Evolutionary conservation across 2,888 invertebrate species (phyloP).

Genomic region (Hemistola chrysoprasaria): DNA sequence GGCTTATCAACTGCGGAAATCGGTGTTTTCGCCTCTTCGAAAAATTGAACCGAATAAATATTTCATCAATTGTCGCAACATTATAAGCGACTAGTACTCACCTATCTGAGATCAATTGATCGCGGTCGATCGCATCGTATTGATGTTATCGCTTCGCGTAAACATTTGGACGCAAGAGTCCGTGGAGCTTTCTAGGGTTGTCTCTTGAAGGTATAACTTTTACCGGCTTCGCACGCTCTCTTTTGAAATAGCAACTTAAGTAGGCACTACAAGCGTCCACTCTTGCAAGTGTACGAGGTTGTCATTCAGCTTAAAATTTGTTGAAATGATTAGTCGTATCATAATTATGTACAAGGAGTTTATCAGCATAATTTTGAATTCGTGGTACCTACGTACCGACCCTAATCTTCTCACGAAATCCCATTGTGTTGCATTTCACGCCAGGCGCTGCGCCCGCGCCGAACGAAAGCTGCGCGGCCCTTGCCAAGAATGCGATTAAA

Average conservation of each 20-base stretch:
- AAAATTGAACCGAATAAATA: constrained; percentile 29
- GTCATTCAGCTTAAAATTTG: too few relatives aligned
- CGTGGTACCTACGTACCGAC: constrained; percentile 25
- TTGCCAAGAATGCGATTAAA: constrained; percentile 51
- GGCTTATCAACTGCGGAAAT: constrained; percentile 15
- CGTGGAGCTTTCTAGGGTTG: constrained; percentile 33
- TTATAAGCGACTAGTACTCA: constrained; percentile 5
- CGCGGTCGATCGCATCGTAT: constrained; percentile 49
- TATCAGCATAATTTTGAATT: too few relatives aligned
- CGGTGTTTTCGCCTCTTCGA: constrained; percentile 7
- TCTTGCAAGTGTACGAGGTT: too few relatives aligned
- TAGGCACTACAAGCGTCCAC: too few relatives aligned
- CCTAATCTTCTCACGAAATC: constrained; percentile 48
- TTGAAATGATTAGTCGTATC: too few relatives aligned
- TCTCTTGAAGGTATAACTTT: not conserved
- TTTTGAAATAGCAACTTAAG: too few relatives aligned
- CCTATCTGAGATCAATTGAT: constrained; percentile 44
- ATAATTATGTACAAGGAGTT: too few relatives aligned
- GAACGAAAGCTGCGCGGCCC: constrained; percentile 46
- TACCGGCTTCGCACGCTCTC: too few relatives aligned
- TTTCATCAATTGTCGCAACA: constrained; percentile 37
- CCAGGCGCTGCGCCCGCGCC: constrained; percentile 44
- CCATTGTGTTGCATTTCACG: constrained; percentile 68
- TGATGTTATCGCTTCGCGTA: constrained; percentile 62
- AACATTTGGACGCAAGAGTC: constrained; percentile 62